These are phyloP conservation scores for Idaea aversata DNA, from an alignment of 2,888 invertebrate species.

Conservation along the genomic window DNA sequence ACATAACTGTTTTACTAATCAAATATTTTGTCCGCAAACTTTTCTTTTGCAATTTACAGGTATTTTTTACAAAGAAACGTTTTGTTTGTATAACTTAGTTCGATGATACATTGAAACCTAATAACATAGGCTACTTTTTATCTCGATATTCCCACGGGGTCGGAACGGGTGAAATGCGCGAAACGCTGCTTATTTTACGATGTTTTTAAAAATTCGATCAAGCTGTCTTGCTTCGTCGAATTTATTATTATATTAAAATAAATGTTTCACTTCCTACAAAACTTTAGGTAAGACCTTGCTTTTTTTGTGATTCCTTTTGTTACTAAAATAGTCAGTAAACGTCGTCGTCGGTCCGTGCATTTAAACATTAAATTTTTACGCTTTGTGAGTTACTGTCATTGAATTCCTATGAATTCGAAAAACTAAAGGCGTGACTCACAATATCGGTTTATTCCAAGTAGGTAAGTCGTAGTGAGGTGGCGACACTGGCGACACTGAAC, in stretches of 20 bases:
- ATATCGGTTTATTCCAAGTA: background rate
- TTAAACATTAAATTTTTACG: background rate
- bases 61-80: too few relatives aligned
- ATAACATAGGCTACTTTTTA: too few relatives aligned
- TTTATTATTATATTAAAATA: background rate
- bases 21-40: too few relatives aligned
- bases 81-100: too few relatives aligned
- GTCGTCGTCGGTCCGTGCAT: slow-evolving; percentile 1
- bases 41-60: too few relatives aligned
- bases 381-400: background rate
- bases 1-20: too few relatives aligned
- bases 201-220: background rate
- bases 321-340: background rate
- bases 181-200: too few relatives aligned
- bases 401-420: background rate
- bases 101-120: too few relatives aligned
- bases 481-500: too few relatives aligned
- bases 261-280: background rate
- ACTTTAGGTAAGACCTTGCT: background rate
- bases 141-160: too few relatives aligned
- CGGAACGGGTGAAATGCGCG: too few relatives aligned
- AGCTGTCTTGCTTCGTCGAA: background rate
- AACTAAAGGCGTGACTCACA: background rate
- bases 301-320: background rate
- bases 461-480: too few relatives aligned